Conservation (phyloP, 1,140 invertebrate genomes). For the Cydia strobilella region DNA sequence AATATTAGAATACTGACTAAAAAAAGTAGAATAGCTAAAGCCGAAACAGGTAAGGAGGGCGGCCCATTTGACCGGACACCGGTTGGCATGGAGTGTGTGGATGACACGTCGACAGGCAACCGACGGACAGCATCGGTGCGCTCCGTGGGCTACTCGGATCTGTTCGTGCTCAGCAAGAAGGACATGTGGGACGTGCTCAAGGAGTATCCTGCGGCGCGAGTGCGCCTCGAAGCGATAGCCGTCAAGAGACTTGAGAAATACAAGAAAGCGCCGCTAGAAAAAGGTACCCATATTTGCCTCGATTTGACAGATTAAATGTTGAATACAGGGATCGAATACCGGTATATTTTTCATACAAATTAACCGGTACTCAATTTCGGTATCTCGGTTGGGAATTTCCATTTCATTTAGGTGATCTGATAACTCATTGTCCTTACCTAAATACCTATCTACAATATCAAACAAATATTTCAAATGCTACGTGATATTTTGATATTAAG, state of each 20-base stretch:
- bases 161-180: constrained; percentile 99
- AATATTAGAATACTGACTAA: neutral
- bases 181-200: constrained; percentile 99
- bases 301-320: neutral
- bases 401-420: too few relatives aligned
- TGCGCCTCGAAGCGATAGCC: constrained; percentile 97
- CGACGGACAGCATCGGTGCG: constrained; percentile 97
- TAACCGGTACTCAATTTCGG: too few relatives aligned
- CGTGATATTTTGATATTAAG: too few relatives aligned
- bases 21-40: constrained; percentile 28
- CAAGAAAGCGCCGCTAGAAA: constrained; percentile 94
- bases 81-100: constrained; percentile 78
- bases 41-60: constrained; percentile 52
- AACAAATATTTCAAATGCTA: too few relatives aligned
- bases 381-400: too few relatives aligned
- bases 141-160: constrained; percentile 98
- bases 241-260: constrained; percentile 98
- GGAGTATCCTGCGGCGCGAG: constrained; percentile 97
- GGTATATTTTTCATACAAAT: too few relatives aligned
- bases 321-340: too few relatives aligned
- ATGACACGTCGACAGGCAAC: constrained; percentile 88
- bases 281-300: constrained; percentile 83
- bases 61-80: constrained; percentile 52
- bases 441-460: too few relatives aligned
- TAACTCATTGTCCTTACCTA: too few relatives aligned